A percentile compares a stretch with the other conserved stretches of the same genome.
Conservation (phyloP, 2,113 vertebrate genomes). For the Empidonax traillii region DNA sequence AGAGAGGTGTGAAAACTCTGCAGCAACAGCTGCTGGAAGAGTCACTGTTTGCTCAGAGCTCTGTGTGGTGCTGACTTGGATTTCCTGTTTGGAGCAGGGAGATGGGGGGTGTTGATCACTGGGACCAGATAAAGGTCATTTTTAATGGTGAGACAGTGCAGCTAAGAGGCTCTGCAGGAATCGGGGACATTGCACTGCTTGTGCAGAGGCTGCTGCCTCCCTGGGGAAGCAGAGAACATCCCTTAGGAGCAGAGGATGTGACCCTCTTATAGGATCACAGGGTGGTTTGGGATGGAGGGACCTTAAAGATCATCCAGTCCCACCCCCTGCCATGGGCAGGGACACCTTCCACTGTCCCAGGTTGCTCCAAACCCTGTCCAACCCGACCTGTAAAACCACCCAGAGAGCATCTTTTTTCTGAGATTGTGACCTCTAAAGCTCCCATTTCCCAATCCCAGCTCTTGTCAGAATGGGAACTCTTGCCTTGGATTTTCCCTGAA, state of each 20-base stretch:
- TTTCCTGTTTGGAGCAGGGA: neutral
- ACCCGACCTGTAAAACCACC: neutral
- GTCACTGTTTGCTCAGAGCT: neutral
- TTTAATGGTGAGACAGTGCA: neutral
- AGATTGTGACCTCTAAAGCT: neutral
- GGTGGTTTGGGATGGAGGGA: neutral
- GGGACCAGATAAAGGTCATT: neutral
- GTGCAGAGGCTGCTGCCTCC: neutral
- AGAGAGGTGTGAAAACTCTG: neutral
- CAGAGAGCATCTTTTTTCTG: neutral
- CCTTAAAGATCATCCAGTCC: fast-evolving
- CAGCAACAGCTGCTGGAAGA: neutral
- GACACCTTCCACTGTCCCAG: neutral
- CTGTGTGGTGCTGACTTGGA: fast-evolving
- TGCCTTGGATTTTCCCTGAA: neutral
- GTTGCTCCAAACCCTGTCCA: neutral
- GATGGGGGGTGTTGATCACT: neutral
- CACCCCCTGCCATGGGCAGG: neutral
- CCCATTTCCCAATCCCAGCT: neutral
- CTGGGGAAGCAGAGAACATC: fast-evolving
- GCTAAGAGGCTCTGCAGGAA: neutral
- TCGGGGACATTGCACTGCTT: fast-evolving
- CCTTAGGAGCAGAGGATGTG: fast-evolving
- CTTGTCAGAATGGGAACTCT: neutral
- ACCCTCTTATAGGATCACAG: neutral